Base-by-base conservation (phyloP, 2,888 invertebrate genomes). In the Apodemia zela region DNA sequence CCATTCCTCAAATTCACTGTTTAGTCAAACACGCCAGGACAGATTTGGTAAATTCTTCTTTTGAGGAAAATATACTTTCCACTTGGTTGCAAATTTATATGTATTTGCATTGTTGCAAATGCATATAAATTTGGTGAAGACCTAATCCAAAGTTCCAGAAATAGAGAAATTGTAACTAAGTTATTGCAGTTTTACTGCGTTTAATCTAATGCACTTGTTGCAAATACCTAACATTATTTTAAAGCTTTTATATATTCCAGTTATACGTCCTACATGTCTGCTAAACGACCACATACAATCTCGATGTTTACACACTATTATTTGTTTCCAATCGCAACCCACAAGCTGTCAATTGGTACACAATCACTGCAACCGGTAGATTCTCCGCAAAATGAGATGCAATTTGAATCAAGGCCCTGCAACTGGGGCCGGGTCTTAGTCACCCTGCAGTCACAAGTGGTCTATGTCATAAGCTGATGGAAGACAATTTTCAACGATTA, bases 331-430 rank as follows among this genome's bases (percentile, higher is more conserved):
- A 72, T 72, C 68, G 65, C 67, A 73, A 71, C 70, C 71, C 72
- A 69, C 70, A 71, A 72, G 72, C 75, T 73, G 81, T 81, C 80
- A 81, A 82, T 86, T 78, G 79, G 83, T 82, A 78, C 79, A 83
- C 82, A 87, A 85, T 84, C 83, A 79, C 73, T 71, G 79, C 80
- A 79, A 77, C 80, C 75, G 80, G 77, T 82, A 75, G 78, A 79
- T 80, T 78, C 79, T 73, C 76, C 74, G 78, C 76, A 75, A 83
- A 87, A 87, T 86, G 82, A 85, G 83, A 75, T 81, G 82, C 83
- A 88, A 89, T 89, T 88, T 87, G 72, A 80, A 79, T 80, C 83
- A 84, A 82, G 85, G 81, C 83, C 85, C 84, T 81, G 81, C 82
- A 82, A 75, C 75, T 77, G 71, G 78, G 71, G 76, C 73, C 72